Evolutionary conservation across 1,140 invertebrate genomes (phyloP).

Genomic region (Lanistes nyassanus): DNA sequence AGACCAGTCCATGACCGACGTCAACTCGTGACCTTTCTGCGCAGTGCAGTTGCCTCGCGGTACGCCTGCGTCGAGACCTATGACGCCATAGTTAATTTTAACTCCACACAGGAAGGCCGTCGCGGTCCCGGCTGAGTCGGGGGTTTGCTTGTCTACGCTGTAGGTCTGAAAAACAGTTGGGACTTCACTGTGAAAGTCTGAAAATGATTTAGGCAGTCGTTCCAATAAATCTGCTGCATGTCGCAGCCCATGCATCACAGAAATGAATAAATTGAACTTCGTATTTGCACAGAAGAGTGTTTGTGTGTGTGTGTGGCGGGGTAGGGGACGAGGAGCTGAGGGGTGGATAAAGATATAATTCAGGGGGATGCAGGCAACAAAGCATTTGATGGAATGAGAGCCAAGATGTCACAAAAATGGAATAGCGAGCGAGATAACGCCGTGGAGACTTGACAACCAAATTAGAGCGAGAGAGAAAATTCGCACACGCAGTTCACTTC

Average conservation of each 20-base stretch:
- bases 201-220: background rate
- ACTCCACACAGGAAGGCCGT: slow-evolving; percentile 87
- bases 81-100: slow-evolving; percentile 84
- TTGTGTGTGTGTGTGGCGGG: slow-evolving; percentile 4
- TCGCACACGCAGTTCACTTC: background rate
- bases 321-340: background rate
- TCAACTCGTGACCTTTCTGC: slow-evolving; percentile 62
- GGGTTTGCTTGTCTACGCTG: slow-evolving; percentile 85
- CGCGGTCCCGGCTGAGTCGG: slow-evolving; percentile 88
- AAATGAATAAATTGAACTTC: background rate
- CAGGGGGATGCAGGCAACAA: too few species aligned
- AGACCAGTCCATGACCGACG: slow-evolving; percentile 78
- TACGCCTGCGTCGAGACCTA: slow-evolving; percentile 82
- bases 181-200: background rate
- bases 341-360: background rate
- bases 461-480: background rate
- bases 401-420: background rate
- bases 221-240: background rate
- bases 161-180: slow-evolving; percentile 77
- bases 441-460: background rate
- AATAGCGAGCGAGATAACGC: background rate
- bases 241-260: background rate
- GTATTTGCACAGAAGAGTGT: background rate
- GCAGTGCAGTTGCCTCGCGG: slow-evolving; percentile 59
- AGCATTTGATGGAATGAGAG: background rate